phyloP scores from a whole-genome alignment of 2,888 invertebrate species.

The Lacanobia oleracea region DNA sequence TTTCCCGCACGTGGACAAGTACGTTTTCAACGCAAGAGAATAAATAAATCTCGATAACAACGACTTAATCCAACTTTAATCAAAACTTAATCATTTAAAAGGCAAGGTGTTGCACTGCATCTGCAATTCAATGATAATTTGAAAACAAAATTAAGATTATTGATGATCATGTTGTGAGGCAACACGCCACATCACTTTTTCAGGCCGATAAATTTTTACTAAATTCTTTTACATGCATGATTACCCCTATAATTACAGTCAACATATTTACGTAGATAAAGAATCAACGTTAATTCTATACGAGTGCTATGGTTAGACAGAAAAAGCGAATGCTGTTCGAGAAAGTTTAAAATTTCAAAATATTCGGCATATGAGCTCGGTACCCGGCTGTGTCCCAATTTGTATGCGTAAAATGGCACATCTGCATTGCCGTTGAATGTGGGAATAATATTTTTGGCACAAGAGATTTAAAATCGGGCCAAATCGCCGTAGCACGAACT shows the following conservation, averaged over 20 bases:
- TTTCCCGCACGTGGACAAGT: constrained; percentile 62
- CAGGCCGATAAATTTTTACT: constrained; percentile 40
- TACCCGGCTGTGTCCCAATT: constrained; percentile 74
- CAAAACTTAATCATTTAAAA: not conserved
- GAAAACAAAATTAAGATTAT: constrained; percentile 20
- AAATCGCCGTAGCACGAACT: constrained; percentile 65
- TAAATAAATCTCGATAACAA: constrained; percentile 15
- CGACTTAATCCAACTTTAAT: constrained; percentile 18
- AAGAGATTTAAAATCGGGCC: constrained; percentile 76
- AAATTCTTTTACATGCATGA: constrained; percentile 53
- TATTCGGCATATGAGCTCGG: constrained; percentile 46
- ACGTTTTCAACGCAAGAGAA: constrained; percentile 59
- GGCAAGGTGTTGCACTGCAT: not conserved
- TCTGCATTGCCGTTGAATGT: constrained; percentile 85
- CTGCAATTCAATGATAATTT: constrained; percentile 13
- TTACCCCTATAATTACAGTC: constrained; percentile 38
- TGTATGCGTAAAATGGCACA: constrained; percentile 83
- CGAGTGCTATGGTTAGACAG: constrained; percentile 3
- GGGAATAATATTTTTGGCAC: constrained; percentile 83
- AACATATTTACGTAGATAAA: constrained; percentile 47
- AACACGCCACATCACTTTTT: constrained; percentile 43
- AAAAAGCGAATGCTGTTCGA: constrained; percentile 40
- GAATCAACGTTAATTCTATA: constrained; percentile 21
- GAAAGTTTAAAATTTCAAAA: constrained; percentile 57
- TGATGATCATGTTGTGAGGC: constrained; percentile 12